Evolutionary conservation across 1,140 invertebrate genomes (phyloP).

Genomic region (Aleiodes sp.): DNA sequence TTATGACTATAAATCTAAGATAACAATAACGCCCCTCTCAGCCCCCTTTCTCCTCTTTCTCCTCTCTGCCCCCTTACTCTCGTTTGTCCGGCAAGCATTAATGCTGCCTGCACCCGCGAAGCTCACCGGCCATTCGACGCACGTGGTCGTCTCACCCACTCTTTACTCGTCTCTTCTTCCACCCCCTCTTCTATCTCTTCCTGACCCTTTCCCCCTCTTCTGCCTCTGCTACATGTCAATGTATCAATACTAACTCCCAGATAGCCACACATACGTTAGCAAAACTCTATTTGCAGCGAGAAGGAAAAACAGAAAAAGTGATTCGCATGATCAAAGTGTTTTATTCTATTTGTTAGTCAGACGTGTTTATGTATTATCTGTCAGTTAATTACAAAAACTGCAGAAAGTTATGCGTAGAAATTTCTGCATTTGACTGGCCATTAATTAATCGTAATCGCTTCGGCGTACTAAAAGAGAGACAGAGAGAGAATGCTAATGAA

Average conservation of each 20-base stretch:
- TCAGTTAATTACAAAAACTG: not conserved
- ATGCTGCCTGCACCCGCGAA: constrained; percentile 38
- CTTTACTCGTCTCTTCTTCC: not conserved
- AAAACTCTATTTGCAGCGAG: no score
- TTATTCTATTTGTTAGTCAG: no score
- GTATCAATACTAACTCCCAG: constrained; percentile 45
- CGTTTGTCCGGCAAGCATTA: constrained; percentile 45
- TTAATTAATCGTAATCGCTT: constrained; percentile 62
- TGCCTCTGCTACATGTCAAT: constrained; percentile 26
- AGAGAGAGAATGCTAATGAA: constrained; percentile 51
- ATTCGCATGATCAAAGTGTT: no score
- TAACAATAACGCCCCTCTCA: constrained; percentile 64
- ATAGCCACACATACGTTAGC: not conserved
- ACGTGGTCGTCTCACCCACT: constrained; percentile 51
- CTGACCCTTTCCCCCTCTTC: not conserved
- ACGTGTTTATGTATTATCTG: no score
- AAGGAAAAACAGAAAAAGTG: no score
- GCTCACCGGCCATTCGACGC: constrained; percentile 55
- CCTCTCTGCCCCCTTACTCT: constrained; percentile 36
- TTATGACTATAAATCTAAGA: constrained; percentile 68
- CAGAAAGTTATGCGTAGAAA: not conserved
- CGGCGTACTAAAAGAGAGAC: no score
- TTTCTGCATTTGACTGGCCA: constrained; percentile 2
- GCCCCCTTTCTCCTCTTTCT: constrained; percentile 25
- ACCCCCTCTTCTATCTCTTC: not conserved